Percentiles rank a stretch among this genome's conserved stretches.
Conservation (phyloP, 2,888 invertebrate genomes). For the Heteromurus nitidus region DNA sequence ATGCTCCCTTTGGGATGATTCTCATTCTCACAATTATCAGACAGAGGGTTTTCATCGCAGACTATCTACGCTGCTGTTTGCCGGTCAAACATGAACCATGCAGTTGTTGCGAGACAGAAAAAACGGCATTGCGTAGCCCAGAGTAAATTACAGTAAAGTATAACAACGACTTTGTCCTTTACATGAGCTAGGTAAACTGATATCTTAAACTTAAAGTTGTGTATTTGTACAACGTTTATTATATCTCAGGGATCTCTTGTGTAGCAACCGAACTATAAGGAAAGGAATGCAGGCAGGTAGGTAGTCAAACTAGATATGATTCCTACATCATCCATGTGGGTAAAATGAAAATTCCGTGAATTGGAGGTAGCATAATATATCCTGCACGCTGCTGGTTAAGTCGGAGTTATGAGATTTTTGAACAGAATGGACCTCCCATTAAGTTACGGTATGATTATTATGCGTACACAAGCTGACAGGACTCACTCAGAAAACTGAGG, state of each 20-base stretch:
- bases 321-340: neutral
- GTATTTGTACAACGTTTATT: no score
- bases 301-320: slow-evolving; percentile 8
- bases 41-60: no score
- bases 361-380: neutral
- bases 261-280: no score
- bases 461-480: slow-evolving; percentile 44
- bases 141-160: neutral
- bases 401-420: slow-evolving; percentile 35
- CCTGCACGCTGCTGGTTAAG: neutral
- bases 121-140: neutral
- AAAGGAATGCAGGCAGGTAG: slow-evolving; percentile 12
- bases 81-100: neutral
- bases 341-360: slow-evolving; percentile 26
- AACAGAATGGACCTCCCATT: slow-evolving; percentile 55
- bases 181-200: no score
- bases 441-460: slow-evolving; percentile 48
- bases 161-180: neutral
- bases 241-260: no score
- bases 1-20: slow-evolving; percentile 1
- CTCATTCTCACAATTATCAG: neutral
- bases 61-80: neutral
- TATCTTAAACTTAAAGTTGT: no score
- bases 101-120: neutral
- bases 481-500: slow-evolving; percentile 4